These are phyloP conservation scores for Drosophila tanythrix DNA, from an alignment of 2,888 invertebrate genomes.

Conservation along the genomic window DNA sequence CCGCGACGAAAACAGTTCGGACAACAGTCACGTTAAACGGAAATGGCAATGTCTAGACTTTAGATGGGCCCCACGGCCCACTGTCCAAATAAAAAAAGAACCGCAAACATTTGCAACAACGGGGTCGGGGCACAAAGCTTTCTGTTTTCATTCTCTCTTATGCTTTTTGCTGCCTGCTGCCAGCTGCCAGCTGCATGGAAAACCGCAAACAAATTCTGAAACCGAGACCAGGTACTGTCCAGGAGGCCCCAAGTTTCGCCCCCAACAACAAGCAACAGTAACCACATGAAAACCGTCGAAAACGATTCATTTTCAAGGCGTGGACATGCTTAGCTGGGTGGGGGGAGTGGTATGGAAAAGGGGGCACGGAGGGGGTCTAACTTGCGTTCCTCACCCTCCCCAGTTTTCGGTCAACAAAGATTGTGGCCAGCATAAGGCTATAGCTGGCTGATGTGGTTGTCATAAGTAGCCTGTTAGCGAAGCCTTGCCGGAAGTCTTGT, in stretches of 20 bases:
- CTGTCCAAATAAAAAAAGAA: conserved; percentile 27
- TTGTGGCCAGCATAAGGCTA: conserved; percentile 5
- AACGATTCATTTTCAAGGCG: conserved; percentile 49
- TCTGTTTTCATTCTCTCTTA: conserved; percentile 44
- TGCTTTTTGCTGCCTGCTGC: conserved; percentile 26
- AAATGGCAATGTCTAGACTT: conserved; percentile 77
- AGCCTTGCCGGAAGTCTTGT: conserved; percentile 2
- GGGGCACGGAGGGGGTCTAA: neutral
- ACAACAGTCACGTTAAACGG: conserved; percentile 73
- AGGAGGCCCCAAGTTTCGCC: neutral
- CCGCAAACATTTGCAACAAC: conserved; percentile 61
- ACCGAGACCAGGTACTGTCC: conserved; percentile 22
- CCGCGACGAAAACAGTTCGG: conserved; percentile 29
- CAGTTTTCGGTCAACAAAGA: conserved; percentile 8
- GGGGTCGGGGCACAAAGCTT: conserved; percentile 54
- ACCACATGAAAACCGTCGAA: conserved; percentile 39
- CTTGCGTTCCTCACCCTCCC: neutral
- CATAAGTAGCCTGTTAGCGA: conserved; percentile 9
- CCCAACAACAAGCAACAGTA: neutral
- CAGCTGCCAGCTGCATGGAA: conserved; percentile 25
- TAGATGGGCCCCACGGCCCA: conserved; percentile 45
- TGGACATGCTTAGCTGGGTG: neutral
- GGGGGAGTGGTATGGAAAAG: neutral
- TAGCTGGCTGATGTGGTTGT: conserved; percentile 1
- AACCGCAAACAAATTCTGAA: conserved; percentile 63